These are phyloP conservation scores for Nomada flava DNA, from an alignment of 2,888 invertebrate genomes.

Conservation along the genomic window DNA sequence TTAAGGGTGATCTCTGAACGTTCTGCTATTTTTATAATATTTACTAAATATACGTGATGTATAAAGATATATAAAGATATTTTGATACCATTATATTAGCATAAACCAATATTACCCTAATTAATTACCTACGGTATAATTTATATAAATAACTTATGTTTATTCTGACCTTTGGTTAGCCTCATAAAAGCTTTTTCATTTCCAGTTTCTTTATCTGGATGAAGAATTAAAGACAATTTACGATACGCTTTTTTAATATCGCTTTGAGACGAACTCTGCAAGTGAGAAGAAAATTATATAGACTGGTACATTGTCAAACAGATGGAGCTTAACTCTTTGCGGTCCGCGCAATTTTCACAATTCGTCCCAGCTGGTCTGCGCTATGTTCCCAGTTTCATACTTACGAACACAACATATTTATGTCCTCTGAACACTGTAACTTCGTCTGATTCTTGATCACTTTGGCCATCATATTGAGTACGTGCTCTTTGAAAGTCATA, in stretches of 20 bases:
- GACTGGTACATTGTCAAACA: background rate
- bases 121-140: too few species aligned
- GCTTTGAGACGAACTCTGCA: conserved; percentile 91
- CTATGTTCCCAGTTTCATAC: background rate
- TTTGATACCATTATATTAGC: too few species aligned
- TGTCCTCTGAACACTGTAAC: background rate
- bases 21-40: conserved; percentile 20
- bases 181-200: conserved; percentile 99
- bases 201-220: conserved; percentile 99
- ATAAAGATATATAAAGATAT: too few species aligned
- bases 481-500: too few species aligned
- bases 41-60: conserved; percentile 19
- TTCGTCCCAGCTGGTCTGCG: background rate
- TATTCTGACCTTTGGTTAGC: conserved; percentile 93
- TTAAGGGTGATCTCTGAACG: conserved; percentile 17
- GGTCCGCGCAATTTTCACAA: background rate
- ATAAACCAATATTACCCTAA: too few species aligned
- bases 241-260: conserved; percentile 98
- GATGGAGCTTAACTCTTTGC: background rate
- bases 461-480: too few species aligned
- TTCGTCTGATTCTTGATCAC: too few species aligned
- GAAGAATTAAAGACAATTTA: conserved; percentile 95
- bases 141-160: background rate
- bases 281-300: background rate
- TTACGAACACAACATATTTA: background rate